Evolutionary conservation across 2,113 vertebrate genomes (phyloP).

Genomic region (Dipodomys stephensi): DNA sequence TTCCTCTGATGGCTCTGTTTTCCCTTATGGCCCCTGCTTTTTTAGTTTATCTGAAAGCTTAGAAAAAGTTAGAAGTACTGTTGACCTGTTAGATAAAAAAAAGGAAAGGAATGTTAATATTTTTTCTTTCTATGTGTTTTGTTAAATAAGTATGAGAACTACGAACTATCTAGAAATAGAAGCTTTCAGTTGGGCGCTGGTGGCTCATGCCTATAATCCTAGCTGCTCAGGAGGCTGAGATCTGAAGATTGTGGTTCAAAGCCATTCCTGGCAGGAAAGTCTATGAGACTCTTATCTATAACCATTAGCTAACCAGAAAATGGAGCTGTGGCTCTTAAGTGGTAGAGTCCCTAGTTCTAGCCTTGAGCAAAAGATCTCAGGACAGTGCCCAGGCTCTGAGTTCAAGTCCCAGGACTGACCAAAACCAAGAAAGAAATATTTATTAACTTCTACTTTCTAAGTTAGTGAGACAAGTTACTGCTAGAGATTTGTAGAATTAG

Average conservation of each 20-base stretch:
- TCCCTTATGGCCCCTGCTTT: neutral
- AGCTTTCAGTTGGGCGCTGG: neutral
- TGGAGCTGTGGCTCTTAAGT: too few species aligned
- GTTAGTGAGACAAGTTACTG: neutral
- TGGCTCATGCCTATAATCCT: too few species aligned
- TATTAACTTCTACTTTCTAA: conserved; percentile 21
- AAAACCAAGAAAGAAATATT: neutral
- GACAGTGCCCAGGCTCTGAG: too few species aligned
- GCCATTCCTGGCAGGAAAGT: too few species aligned
- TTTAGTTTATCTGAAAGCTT: conserved; percentile 19
- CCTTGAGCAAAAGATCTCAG: too few species aligned
- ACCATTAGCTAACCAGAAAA: too few species aligned
- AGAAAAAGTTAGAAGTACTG: conserved; percentile 15
- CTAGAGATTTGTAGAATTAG: conserved; percentile 9
- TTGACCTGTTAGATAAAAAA: neutral
- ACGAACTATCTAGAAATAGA: neutral
- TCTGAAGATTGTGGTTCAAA: too few species aligned
- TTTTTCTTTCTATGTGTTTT: neutral
- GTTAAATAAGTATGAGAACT: conserved; percentile 47
- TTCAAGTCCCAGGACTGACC: too few species aligned
- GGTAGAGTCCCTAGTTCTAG: too few species aligned
- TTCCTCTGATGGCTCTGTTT: conserved; percentile 29
- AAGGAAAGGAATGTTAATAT: neutral
- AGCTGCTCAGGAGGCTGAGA: too few species aligned
- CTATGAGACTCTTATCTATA: too few species aligned